Percentiles rank a stretch among this genome's conserved stretches.
These are phyloP conservation scores for Muscina levida DNA, from an alignment of 2,888 invertebrate genomes.

Conservation along the genomic window DNA sequence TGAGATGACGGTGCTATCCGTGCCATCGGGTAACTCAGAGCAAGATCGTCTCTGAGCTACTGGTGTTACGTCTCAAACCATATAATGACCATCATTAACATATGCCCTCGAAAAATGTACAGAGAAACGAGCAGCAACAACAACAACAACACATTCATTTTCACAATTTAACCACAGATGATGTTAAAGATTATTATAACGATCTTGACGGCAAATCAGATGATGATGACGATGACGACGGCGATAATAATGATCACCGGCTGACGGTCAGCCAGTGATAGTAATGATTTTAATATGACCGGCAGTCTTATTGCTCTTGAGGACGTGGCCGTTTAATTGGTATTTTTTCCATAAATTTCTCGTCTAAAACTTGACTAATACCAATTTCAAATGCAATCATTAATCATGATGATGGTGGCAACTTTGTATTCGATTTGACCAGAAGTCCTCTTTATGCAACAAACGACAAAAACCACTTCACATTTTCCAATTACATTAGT, in stretches of 20 bases:
- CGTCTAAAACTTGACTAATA: too few relatives aligned
- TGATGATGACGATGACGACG: too few relatives aligned
- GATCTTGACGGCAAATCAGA: not conserved
- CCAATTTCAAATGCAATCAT: constrained; percentile 15
- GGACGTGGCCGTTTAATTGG: not conserved
- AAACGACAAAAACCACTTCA: too few relatives aligned
- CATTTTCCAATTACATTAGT: not conserved
- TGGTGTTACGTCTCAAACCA: constrained; percentile 60
- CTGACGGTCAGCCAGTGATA: too few relatives aligned
- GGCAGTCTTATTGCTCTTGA: too few relatives aligned
- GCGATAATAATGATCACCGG: too few relatives aligned
- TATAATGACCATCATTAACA: constrained; percentile 67
- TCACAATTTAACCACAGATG: constrained; percentile 9
- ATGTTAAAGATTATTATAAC: constrained; percentile 11
- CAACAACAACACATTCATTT: constrained; percentile 17
- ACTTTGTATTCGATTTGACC: not conserved
- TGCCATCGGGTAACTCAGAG: constrained; percentile 1
- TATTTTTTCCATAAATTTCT: not conserved
- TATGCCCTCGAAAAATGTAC: constrained; percentile 57
- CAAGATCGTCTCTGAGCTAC: constrained; percentile 45
- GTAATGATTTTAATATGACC: too few relatives aligned
- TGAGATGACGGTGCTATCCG: not conserved
- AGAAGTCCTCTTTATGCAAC: too few relatives aligned
- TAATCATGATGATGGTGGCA: too few relatives aligned
- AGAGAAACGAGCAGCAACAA: constrained; percentile 20